Evolutionary conservation across 2,797 vertebrate species (phyloP), one percentile per base, ranked within the genome.

Genomic region (Emydoidea blandingii): DNA sequence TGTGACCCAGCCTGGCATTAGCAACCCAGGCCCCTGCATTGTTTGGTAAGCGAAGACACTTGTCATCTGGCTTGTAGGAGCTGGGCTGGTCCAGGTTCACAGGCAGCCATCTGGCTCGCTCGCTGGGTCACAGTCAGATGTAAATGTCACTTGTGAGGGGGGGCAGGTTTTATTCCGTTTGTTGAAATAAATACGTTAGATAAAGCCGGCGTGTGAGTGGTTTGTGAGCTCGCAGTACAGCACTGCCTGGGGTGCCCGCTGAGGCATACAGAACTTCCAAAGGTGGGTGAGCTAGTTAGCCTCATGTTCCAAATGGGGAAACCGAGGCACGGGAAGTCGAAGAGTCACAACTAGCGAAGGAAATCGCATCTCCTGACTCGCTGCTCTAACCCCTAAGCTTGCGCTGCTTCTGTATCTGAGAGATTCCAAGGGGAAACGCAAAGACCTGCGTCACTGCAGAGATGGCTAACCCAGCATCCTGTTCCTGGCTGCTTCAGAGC

Each of bases 51-150:
- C 2, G 15, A 49, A 21, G 53, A 10, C 49, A 19, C 34, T 15
- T 41, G 2, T 31, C 27, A 37, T 34, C 21, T 47, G 47, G 47
- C 59, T 37, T 3, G 3, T 3, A 57, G 44, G 47, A 31, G 16
- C 78, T 11, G 49, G 47, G 47, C 76, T 34, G 79, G 72, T 34
- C 83, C 0, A 5, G 15, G 65, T 27, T 29, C 76, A 14, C 65
- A 52, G 47, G 37, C 23, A 16, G 47, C 18, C 11, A 12, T 25
- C 25, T 79, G 65, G 78, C 16, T 57, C 53, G 11, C 65, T 79
- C 2, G 0, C 78, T 31, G 0, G 0, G 0, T 15, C 19, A 0
- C 1, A 27, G 57, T 21, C 8, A 0, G 19, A 50, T 72, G 65
- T 25, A 10, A 62, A 29, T 2, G 65, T 2, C 31, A n/a, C 12